Base-by-base conservation (phyloP, 2,797 vertebrate species). In the Myotis myotis region DNA sequence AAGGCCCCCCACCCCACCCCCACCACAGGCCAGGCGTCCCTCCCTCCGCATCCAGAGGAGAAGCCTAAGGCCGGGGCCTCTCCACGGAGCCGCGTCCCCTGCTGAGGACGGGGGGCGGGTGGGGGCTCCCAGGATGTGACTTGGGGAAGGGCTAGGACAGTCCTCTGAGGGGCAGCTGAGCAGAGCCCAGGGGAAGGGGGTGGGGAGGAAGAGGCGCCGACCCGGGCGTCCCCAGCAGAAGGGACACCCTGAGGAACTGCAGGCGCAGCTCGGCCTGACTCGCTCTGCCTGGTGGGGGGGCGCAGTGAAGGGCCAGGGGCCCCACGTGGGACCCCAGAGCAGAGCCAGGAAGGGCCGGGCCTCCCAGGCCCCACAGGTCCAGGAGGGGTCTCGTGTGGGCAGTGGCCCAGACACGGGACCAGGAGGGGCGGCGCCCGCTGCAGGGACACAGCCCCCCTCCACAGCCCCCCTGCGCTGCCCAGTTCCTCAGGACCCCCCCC, bases 191-290 rank as follows among this genome's bases (percentile, higher is more conserved):
- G 10, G 15, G 49, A 51, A 38, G 8, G 47, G 28, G 6, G 2
- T 17, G 51, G 25, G 25, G 57, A 76, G 44, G 36, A 28, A 13
- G 49, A 68, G 62, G 7, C 2, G 28, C 41, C n/a, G 62, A 1
- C 4, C 55, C 2, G 2, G 51, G 75, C 36, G 2, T 3, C 12
- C 16, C 11, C 71, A 3, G n/a, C 51, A 19, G 51, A 53, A 53
- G 51, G 11, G 8, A 30, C 47, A 30, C 7, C 2, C 36, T 0
- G 0, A 53, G 68, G 8, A 3, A 0, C 0, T 15, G 6, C 16
- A 22, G n/a, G 16, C 38, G 2, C 23, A 1, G 23, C 23, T 19
- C 55, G 1, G 4, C 49, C 60, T 8, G 28, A 13, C 3, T 4
- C 1, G 4, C 33, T 3, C 44, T 22, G 47, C 22, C 7, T 4